These are phyloP conservation scores for Oithona nana DNA, from an alignment of 2,888 invertebrate genomes.

Conservation along the genomic window DNA sequence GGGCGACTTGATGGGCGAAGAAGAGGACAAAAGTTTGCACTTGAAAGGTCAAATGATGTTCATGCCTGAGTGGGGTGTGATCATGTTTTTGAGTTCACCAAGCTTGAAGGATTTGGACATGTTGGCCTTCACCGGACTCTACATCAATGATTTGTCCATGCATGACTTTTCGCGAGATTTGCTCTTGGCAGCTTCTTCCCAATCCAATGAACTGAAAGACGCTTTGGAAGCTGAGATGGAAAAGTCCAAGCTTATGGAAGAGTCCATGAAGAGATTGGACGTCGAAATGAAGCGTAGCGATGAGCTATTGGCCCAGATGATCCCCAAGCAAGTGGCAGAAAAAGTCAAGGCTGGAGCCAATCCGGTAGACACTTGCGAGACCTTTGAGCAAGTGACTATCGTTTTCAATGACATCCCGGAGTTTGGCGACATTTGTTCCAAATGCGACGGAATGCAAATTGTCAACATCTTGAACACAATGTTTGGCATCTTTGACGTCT, in stretches of 20 bases:
- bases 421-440: conserved; percentile 75
- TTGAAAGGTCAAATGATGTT: conserved; percentile 94
- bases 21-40: conserved; percentile 50
- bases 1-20: conserved; percentile 20
- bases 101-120: conserved; percentile 76
- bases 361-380: conserved; percentile 91
- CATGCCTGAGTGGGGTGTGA: conserved; percentile 94
- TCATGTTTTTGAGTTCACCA: conserved; percentile 89
- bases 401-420: conserved; percentile 94
- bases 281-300: conserved; percentile 90
- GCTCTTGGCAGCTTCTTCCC: conserved; percentile 46
- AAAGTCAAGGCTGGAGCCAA: conserved; percentile 50
- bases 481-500: conserved; percentile 88
- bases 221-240: conserved; percentile 90
- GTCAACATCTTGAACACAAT: conserved; percentile 92
- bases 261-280: conserved; percentile 85
- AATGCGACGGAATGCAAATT: conserved; percentile 52
- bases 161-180: conserved; percentile 78
- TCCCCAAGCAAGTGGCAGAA: conserved; percentile 50
- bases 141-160: conserved; percentile 96
- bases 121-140: conserved; percentile 74
- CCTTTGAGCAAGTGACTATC: conserved; percentile 86
- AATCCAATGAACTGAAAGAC: conserved; percentile 83
- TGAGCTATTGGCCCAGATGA: conserved; percentile 91
- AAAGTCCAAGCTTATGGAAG: conserved; percentile 85